phyloP scores from a whole-genome alignment of 2,113 vertebrate genomes.

The Petroica traversi region DNA sequence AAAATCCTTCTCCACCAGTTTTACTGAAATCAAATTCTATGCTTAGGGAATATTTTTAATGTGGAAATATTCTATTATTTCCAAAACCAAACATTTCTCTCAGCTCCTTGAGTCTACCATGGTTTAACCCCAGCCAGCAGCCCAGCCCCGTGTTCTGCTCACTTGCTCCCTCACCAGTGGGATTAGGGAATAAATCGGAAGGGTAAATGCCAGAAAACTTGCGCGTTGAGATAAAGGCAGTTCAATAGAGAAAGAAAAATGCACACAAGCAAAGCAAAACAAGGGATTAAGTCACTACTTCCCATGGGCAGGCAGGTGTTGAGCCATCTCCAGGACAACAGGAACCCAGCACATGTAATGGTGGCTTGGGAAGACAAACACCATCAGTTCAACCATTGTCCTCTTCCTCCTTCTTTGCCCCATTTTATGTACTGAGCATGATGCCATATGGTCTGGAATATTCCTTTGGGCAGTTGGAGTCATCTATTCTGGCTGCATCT shows the following conservation, averaged over 20 bases:
- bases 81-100: not conserved
- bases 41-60: not conserved
- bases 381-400: not conserved
- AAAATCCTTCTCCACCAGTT: not conserved
- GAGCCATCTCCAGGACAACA: not conserved
- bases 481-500: rapidly evolving
- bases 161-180: not conserved
- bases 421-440: no score
- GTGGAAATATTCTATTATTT: not conserved
- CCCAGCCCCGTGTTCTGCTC: not conserved
- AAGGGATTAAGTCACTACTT: not conserved
- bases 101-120: not conserved
- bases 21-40: not conserved
- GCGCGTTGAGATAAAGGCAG: not conserved
- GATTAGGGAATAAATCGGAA: not conserved
- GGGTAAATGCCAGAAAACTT: not conserved
- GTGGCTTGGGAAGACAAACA: not conserved
- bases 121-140: not conserved
- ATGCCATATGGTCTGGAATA: not conserved
- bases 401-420: not conserved
- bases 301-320: not conserved
- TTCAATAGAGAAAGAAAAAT: not conserved
- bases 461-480: not conserved
- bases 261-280: not conserved
- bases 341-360: rapidly evolving